Conservation (phyloP, 2,888 invertebrate species). For the Heliothis peltigera region DNA sequence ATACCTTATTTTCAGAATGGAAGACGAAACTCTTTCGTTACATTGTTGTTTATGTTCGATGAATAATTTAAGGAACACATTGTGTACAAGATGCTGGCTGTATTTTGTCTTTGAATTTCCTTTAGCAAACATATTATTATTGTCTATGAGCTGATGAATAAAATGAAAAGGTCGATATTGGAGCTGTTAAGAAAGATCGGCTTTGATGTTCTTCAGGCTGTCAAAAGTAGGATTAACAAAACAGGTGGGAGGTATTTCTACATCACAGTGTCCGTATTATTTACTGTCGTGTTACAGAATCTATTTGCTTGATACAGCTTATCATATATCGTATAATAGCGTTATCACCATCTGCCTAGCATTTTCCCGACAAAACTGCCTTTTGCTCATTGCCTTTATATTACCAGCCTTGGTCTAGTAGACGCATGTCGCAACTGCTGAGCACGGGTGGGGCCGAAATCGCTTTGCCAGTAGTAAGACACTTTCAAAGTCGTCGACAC, state of each 20-base stretch:
- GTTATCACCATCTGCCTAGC: too few species aligned
- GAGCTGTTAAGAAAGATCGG: not conserved
- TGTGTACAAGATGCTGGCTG: slow-evolving; percentile 9
- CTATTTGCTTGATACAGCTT: too few species aligned
- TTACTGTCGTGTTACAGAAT: not conserved
- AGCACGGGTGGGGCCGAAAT: too few species aligned
- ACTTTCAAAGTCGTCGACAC: too few species aligned
- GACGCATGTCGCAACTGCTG: too few species aligned
- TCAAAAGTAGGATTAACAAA: not conserved
- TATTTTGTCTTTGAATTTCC: slow-evolving; percentile 16
- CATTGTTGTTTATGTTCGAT: slow-evolving; percentile 23
- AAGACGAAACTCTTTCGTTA: slow-evolving; percentile 17
- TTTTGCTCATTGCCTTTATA: too few species aligned
- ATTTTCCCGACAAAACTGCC: too few species aligned
- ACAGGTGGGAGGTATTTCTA: not conserved
- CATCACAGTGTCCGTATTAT: not conserved
- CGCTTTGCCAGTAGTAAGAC: too few species aligned
- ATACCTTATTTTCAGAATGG: slow-evolving; percentile 14
- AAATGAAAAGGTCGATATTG: not conserved
- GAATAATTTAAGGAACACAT: slow-evolving; percentile 29
- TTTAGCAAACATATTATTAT: slow-evolving; percentile 1
- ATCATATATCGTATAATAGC: too few species aligned
- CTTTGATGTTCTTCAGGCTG: not conserved
- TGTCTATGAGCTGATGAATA: slow-evolving; percentile 3
- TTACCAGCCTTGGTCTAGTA: too few species aligned